These are phyloP conservation scores for Lagopus muta DNA, from an alignment of 2,113 vertebrate genomes.

Conservation along the genomic window DNA sequence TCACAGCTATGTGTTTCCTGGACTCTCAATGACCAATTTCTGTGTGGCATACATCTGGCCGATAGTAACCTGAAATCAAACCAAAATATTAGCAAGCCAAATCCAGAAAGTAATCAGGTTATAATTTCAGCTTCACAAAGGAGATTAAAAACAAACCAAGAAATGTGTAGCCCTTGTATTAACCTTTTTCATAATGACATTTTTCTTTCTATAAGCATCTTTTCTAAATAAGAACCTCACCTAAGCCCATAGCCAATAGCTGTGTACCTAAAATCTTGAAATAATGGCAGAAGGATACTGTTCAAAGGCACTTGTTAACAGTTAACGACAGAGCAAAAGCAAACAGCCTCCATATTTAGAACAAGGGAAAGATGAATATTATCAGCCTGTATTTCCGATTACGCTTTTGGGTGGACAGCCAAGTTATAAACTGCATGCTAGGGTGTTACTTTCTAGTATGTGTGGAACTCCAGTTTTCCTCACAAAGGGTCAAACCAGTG, in stretches of 20 bases:
- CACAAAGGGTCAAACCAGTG: background rate
- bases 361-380: background rate
- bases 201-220: background rate
- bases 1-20: constrained; percentile 57
- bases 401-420: background rate
- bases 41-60: constrained; percentile 80
- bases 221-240: background rate
- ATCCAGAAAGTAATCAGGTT: background rate
- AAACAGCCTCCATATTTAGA: background rate
- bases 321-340: background rate
- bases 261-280: background rate
- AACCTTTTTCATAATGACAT: background rate
- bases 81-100: constrained; percentile 21
- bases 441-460: background rate
- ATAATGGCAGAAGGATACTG: background rate
- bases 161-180: background rate
- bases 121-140: background rate
- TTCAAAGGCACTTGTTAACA: background rate
- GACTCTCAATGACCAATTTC: constrained; percentile 82
- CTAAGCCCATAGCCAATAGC: background rate
- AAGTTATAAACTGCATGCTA: background rate
- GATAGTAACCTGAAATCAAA: constrained; percentile 81
- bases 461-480: background rate
- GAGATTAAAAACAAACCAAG: background rate
- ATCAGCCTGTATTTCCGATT: background rate